Conservation (phyloP, 2,113 vertebrate genomes). For the Jacana jacana region DNA sequence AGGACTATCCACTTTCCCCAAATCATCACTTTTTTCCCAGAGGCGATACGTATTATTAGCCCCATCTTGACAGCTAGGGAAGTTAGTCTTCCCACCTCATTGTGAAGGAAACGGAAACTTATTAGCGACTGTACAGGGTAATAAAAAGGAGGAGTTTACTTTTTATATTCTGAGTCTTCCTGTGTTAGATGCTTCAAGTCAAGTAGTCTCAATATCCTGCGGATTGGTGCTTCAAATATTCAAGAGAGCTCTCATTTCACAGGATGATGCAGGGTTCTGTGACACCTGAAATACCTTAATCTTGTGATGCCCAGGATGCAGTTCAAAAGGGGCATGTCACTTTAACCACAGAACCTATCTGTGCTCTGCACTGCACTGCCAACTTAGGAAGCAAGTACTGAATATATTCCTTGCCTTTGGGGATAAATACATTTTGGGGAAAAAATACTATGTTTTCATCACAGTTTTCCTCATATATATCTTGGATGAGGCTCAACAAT, state of each 20-base stretch:
- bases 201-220: not conserved
- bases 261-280: not conserved
- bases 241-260: not conserved
- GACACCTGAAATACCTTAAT: not conserved
- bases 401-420: not conserved
- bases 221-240: not conserved
- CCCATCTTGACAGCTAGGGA: not conserved
- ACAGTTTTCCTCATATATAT: not conserved
- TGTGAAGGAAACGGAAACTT: not conserved
- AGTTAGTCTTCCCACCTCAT: not conserved
- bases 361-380: not conserved
- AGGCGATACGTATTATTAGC: not conserved
- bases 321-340: not conserved
- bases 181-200: not conserved
- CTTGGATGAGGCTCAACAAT: not conserved
- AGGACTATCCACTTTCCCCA: not conserved
- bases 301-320: not conserved
- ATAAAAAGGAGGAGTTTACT: not conserved
- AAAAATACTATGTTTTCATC: accelerated
- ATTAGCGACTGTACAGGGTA: not conserved
- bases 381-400: not conserved
- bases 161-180: not conserved
- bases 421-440: not conserved
- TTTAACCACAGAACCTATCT: not conserved
- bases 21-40: not conserved